Conservation (phyloP, 2,113 vertebrate species). For the Syrmaticus mikado region DNA sequence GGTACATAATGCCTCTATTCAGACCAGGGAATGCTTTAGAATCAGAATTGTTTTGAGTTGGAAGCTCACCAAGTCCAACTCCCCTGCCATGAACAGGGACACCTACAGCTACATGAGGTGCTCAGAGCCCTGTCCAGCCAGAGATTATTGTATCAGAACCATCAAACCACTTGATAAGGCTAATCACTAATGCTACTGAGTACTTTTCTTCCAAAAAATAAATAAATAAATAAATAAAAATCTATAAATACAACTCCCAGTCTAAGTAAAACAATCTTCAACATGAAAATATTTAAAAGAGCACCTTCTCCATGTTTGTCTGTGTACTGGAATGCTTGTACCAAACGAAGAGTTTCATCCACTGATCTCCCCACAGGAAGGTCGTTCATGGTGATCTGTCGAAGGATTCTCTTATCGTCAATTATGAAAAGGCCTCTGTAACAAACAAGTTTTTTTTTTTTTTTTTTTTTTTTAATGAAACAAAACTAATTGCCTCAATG, state of each 20-base stretch:
- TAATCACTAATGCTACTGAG: not conserved
- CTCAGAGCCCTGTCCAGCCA: not conserved
- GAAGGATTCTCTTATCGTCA: slow-evolving; percentile 90
- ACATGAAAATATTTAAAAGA: not conserved
- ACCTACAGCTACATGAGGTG: not conserved
- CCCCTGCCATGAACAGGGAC: no score
- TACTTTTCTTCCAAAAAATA: not conserved
- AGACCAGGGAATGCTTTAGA: not conserved
- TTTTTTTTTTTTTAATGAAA: not conserved
- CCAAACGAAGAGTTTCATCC: slow-evolving; percentile 93
- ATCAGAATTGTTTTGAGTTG: no score
- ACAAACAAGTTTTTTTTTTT: not conserved
- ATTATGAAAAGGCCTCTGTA: slow-evolving; percentile 96
- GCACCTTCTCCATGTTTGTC: slow-evolving; percentile 97
- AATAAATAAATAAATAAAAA: not conserved
- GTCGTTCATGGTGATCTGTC: slow-evolving; percentile 98
- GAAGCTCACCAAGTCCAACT: no score
- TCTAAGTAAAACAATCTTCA: not conserved
- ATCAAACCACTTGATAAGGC: not conserved
- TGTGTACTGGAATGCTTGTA: slow-evolving; percentile 97
- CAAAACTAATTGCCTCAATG: not conserved
- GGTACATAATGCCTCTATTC: not conserved
- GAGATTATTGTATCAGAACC: not conserved
- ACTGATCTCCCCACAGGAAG: slow-evolving; percentile 96
- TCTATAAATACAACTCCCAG: not conserved